Conservation (phyloP, 1,140 invertebrate genomes). For the Lepidurus apus region DNA sequence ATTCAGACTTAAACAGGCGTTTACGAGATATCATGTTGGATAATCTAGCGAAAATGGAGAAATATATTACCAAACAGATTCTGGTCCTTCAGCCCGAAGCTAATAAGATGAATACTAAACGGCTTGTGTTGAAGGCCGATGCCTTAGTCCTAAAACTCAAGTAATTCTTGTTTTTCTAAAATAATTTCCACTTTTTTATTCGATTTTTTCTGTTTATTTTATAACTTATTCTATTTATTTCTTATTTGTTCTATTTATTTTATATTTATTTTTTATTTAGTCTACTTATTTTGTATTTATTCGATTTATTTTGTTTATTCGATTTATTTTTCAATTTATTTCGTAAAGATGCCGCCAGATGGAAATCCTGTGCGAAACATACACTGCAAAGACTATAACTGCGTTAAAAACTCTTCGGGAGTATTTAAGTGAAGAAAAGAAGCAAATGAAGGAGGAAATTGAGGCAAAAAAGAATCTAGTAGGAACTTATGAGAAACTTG, state of each 20-base stretch:
- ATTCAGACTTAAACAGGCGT: not conserved
- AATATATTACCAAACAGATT: not conserved
- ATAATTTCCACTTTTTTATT: not conserved
- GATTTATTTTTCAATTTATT: not conserved
- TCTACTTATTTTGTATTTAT: no score
- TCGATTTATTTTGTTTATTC: not conserved
- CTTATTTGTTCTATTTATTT: not conserved
- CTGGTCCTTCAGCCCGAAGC: not conserved
- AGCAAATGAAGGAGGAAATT: not conserved
- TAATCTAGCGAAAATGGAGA: not conserved
- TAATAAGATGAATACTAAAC: not conserved
- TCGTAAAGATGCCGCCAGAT: not conserved
- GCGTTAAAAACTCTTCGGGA: not conserved
- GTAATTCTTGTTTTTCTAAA: not conserved
- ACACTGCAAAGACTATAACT: not conserved
- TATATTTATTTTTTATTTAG: not conserved
- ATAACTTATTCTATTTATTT: not conserved
- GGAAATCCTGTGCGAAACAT: not conserved
- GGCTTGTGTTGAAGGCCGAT: not conserved
- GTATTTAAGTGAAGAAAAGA: not conserved
- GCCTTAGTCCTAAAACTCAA: not conserved
- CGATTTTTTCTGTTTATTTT: not conserved
- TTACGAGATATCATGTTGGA: not conserved
- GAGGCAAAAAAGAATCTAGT: not conserved
- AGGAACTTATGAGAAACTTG: not conserved